phyloP scores from a whole-genome alignment of 2,113 vertebrate species.

The Rhadina sibilatrix region DNA sequence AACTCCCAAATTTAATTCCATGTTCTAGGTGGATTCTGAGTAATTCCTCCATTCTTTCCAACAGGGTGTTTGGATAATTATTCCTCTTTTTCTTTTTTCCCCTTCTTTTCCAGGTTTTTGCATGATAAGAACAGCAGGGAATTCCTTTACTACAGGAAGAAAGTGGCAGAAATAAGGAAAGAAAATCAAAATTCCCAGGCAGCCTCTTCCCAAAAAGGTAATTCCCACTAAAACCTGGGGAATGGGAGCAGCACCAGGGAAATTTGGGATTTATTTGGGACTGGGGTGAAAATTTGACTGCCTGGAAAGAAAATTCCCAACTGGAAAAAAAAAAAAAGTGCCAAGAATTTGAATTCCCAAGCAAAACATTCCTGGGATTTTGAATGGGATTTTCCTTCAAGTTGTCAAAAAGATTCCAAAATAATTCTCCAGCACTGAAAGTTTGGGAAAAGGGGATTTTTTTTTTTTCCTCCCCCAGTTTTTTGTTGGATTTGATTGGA shows the following conservation, averaged over 20 bases:
- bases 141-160: constrained; percentile 95
- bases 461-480: accelerated
- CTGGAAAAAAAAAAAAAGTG: neutral
- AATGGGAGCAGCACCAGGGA: neutral
- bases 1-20: neutral
- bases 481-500: neutral
- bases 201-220: constrained; percentile 80
- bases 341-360: neutral
- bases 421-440: neutral
- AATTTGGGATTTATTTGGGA: neutral
- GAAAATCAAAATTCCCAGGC: constrained; percentile 69
- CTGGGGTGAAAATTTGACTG: neutral
- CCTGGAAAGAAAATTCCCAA: neutral
- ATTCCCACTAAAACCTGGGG: constrained; percentile 5
- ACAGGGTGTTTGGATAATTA: neutral
- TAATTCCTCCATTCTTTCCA: neutral
- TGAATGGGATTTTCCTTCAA: neutral
- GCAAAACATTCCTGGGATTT: neutral
- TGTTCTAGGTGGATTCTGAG: accelerated
- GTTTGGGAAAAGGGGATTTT: neutral
- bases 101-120: constrained; percentile 80
- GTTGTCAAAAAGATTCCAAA: neutral
- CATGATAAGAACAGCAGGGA: constrained; percentile 90
- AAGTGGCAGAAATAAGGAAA: constrained; percentile 85
- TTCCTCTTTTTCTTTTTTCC: neutral